Base-by-base conservation (phyloP, 2,797 vertebrate species). In the Rhadinocentrus ornatus region DNA sequence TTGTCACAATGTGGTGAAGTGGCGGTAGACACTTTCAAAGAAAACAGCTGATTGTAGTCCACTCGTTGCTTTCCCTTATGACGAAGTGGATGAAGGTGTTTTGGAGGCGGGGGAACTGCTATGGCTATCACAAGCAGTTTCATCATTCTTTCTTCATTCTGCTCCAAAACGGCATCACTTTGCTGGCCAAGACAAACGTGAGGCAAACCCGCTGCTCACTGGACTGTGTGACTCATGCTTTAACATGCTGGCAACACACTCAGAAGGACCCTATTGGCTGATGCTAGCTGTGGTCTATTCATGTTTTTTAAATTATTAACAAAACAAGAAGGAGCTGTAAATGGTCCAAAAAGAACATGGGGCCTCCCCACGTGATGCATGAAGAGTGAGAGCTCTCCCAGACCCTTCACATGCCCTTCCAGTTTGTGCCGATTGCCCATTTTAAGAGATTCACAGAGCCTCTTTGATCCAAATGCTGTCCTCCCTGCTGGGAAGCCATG, bases 391-490 rank as follows among this genome's bases (percentile, higher is more conserved):
- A 39, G 59, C 68, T 73, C 69, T 80, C 71, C 54, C 59, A 68
- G 76, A 77, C 81, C 75, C 78, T 81, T 86, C 74, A 69, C 85
- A 84, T 77, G 82, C 80, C 73, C 78, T 71, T 64, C 71, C 22
- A 54, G 62, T 76, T 72, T 27, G 69, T 87, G 75, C 82, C 55
- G 9, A 67, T 80, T n/a, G 39, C 35, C 78, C 80, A 75, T 84
- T 76, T 78, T 72, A 68, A 83, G 46, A 84, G 82, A 86, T 82
- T 77, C 88, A 77, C 56, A 80, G 77, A 85, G 67, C 71, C 80
- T 62, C 85, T 90, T 92, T 90, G 85, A 92, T 87, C 86, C 50
- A 20, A 24, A 37, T 34, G 63, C 72, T 71, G 66, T 83, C 75
- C 84, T 85, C 82, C 85, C 88, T 77, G 81, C 86, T 87, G 82